Evolutionary conservation across 2,113 vertebrate species (phyloP), one percentile per base, ranked within the genome.

Genomic region (Hiodon tergisus): DNA sequence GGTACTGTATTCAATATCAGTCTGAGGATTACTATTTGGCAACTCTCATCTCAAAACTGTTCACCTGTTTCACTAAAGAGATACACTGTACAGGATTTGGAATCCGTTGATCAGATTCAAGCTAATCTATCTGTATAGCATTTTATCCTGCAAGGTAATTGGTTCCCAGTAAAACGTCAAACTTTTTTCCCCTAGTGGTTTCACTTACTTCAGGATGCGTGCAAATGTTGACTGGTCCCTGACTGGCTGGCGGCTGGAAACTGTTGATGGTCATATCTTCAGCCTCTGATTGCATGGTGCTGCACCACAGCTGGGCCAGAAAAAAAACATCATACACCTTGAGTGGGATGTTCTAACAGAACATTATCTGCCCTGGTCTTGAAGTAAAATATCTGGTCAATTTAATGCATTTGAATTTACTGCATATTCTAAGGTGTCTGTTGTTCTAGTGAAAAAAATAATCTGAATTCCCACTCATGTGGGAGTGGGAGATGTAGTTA

Each of bases 291-390:
- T 93, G 90, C 85, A 91, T 85, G 9, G 92, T 77, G 80, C 92
- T 82, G 87, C 96, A 98, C 95, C 95, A 98, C 2, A 97, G 86
- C 95, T 98, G 87, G 17, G 76, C 7, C n/a, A 53, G n/a, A 16
- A 16, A 63, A 63, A 11, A 63, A 16, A n/a, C 14, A 63, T 6
- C 6, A 62, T 0, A 16, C 14, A 16, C 14, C 61, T 16, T 16
- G 5, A 4, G 6, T 6, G 4, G 16, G 17, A 5, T 7, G 14
- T 17, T 16, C 14, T 16, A 4, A 6, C 14, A 3, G 3, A 59
- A 59, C 14, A 57, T 1, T 57, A 57, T 57, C 55, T 57, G 6
- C 55, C 11, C 55, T 57, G 11, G 55, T 57, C 55, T 57, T 57
- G 11, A 6, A 2, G 58, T 7, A 54, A 17, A 31, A 3, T 54